A percentile compares a stretch with the other conserved stretches of the same genome.
Conservation (phyloP, 2,888 invertebrate genomes). For the Deroplatys truncata region DNA sequence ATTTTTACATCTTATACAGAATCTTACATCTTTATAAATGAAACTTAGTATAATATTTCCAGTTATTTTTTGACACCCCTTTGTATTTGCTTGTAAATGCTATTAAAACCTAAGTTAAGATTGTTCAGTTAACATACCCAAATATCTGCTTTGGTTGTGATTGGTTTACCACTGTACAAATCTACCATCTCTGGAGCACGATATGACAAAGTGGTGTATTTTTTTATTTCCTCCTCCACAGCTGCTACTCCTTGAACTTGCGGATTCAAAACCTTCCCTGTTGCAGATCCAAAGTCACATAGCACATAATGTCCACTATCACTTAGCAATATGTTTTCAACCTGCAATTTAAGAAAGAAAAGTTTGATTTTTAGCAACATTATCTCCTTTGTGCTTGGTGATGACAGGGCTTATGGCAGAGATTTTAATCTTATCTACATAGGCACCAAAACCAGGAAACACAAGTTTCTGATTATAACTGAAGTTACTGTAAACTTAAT, state of each 20-base stretch:
- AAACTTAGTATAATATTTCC: too few species aligned
- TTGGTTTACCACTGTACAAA: slow-evolving; percentile 74
- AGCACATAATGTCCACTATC: slow-evolving; percentile 78
- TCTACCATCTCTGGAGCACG: slow-evolving; percentile 93
- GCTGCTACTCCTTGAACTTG: slow-evolving; percentile 60
- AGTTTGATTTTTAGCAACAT: neutral
- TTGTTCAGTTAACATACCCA: slow-evolving; percentile 58
- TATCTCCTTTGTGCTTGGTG: neutral
- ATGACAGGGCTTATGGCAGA: neutral
- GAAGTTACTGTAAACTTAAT: too few species aligned
- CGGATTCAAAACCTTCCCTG: slow-evolving; percentile 71
- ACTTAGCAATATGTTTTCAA: slow-evolving; percentile 81
- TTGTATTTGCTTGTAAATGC: neutral
- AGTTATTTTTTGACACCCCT: too few species aligned
- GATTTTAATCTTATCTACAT: too few species aligned
- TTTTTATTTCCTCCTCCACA: slow-evolving; percentile 81
- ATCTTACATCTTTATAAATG: too few species aligned
- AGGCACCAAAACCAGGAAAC: too few species aligned
- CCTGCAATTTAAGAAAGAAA: slow-evolving; percentile 47
- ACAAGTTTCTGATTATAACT: too few species aligned
- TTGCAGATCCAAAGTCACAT: slow-evolving; percentile 93
- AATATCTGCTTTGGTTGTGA: slow-evolving; percentile 84
- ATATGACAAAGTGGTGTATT: slow-evolving; percentile 87
- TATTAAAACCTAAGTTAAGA: neutral
- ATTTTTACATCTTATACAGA: too few species aligned